Conservation (phyloP, 92 coral and sea anemone species). For the Scolanthus callimorphus region DNA sequence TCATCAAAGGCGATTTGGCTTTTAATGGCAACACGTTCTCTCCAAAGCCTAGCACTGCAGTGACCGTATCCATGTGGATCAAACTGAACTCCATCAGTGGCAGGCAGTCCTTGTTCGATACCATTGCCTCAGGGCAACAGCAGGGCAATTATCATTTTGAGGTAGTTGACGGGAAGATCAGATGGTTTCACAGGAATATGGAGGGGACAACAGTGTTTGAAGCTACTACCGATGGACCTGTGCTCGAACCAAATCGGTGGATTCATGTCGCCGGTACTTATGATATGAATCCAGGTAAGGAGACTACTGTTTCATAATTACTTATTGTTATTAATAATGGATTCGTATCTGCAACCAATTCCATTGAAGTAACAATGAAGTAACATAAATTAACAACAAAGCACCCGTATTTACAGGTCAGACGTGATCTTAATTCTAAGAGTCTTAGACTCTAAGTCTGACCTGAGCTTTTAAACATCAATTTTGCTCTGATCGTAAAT, state of each 20-base stretch:
- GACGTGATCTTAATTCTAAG: too few relatives aligned
- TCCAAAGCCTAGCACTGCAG: slow-evolving; percentile 64
- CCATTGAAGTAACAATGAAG: too few relatives aligned
- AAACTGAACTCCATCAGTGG: slow-evolving; percentile 45
- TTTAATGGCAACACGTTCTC: slow-evolving; percentile 57
- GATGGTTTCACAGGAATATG: slow-evolving; percentile 62
- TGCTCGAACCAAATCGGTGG: slow-evolving; percentile 64
- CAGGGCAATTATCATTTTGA: slow-evolving; percentile 73
- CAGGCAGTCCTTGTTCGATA: slow-evolving; percentile 64
- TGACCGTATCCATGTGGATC: slow-evolving; percentile 77
- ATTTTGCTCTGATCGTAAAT: too few relatives aligned
- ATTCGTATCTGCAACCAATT: too few relatives aligned
- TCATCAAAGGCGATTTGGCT: slow-evolving; percentile 65
- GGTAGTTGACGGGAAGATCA: slow-evolving; percentile 51
- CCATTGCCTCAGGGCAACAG: slow-evolving; percentile 26
- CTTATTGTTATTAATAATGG: too few relatives aligned
- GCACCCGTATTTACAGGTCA: too few relatives aligned
- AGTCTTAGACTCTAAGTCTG: too few relatives aligned
- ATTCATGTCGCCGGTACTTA: slow-evolving; percentile 74
- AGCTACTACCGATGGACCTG: slow-evolving; percentile 25
- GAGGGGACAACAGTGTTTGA: slow-evolving; percentile 50
- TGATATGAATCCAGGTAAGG: slow-evolving; percentile 56
- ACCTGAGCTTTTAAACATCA: too few relatives aligned
- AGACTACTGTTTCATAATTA: too few relatives aligned
- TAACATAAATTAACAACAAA: too few relatives aligned